Evolutionary conservation across 2,113 vertebrate species (phyloP), one percentile per base, ranked within the genome.

Genomic region (Salvelinus fontinalis): DNA sequence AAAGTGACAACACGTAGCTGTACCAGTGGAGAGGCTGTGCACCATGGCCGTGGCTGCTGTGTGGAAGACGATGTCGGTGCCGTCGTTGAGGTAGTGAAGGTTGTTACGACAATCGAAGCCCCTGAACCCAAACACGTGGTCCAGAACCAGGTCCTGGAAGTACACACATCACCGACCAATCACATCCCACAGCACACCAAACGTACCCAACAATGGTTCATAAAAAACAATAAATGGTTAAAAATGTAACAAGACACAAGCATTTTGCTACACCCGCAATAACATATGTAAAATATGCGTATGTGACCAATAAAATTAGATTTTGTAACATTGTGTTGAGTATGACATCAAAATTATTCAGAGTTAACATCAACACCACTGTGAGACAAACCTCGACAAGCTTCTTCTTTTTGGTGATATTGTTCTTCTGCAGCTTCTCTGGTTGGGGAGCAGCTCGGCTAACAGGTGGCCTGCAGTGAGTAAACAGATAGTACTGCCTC

Each of bases 91-190:
- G 94, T 99, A 99, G 83, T 99, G 97, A 74, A 99, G 95, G 93
- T 99, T 99, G 90, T 99, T 98, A 49, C 97, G 96, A 78, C 98
- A 99, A 86, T 99, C 97, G 11, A 96, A 97, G 22, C 98, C 97
- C 89, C 98, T 83, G 92, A 97, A 99, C 13, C 98, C 98, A 76
- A 99, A 99, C 18, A 99, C 96, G 0, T 99, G 98, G 27, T 99
- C 96, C 80, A 99, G 81, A 67, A 93, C 93, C 87, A 99, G 93
- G 76, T 99, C 97, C 98, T 99, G 31, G 39, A 0, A 27, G 22
- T 14, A 27, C 9, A 27, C n/a, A 29, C 12, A 14, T 67, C 14
- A 67, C 22, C 11, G 9, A 11, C 26, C 65, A 67, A 27, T 67
- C 59, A 62, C 59, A 62, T n/a, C 1, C 59, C 59, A 62, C 59